Conservation (phyloP, 2,888 invertebrate species). For the Crossocerus cetratus region DNA sequence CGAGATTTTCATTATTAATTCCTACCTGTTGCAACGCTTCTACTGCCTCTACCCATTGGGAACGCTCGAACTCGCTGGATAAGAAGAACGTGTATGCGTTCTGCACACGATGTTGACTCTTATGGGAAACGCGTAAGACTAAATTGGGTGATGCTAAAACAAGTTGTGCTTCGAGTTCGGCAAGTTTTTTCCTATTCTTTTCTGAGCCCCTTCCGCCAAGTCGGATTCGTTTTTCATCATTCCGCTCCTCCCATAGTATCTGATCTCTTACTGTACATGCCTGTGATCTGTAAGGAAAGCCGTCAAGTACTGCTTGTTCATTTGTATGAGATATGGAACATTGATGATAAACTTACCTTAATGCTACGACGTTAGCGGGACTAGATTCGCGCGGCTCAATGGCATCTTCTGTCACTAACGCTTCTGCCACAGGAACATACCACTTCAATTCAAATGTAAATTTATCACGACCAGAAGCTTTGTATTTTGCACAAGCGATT, state of each 20-base stretch:
- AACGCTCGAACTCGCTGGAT: conserved; percentile 95
- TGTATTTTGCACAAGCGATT: conserved; percentile 96
- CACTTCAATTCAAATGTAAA: conserved; percentile 95
- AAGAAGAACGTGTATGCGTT: conserved; percentile 87
- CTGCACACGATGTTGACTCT: conserved; percentile 83
- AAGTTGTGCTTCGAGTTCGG: conserved; percentile 93
- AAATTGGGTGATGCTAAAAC: conserved; percentile 94
- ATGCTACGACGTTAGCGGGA: conserved; percentile 89
- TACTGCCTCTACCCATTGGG: conserved; percentile 96
- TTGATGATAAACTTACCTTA: conserved; percentile 77
- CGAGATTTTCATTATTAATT: neutral
- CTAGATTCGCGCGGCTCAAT: conserved; percentile 86
- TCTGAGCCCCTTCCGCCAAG: conserved; percentile 83
- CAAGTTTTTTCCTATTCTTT: conserved; percentile 92
- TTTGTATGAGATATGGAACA: neutral
- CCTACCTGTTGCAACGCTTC: conserved; percentile 85
- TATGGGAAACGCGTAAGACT: conserved; percentile 88
- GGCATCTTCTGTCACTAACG: conserved; percentile 85
- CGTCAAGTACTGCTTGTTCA: neutral
- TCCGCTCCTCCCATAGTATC: conserved; percentile 87
- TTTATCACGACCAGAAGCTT: conserved; percentile 91
- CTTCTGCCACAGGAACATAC: conserved; percentile 93
- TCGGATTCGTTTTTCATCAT: conserved; percentile 80
- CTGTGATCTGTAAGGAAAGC: conserved; percentile 81
- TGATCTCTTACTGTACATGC: conserved; percentile 92